Evolutionary conservation across 1,140 invertebrate genomes (phyloP), one percentile per base, ranked within the genome.

Genomic region (Brachionus rotundiformis): DNA sequence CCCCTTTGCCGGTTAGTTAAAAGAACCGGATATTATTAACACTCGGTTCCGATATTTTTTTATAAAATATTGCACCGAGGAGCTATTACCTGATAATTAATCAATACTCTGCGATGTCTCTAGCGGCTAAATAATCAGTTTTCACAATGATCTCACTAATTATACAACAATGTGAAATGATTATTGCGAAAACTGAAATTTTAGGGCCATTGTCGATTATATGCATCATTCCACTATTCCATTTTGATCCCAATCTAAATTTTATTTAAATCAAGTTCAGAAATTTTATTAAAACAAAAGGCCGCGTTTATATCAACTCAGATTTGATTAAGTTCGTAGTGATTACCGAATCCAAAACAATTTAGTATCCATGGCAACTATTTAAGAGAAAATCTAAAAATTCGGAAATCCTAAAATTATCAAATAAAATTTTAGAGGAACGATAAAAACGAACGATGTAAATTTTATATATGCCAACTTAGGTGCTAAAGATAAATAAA

Each of bases 81-180:
- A 29, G 61, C n/a, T 29, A 29, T 4, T 54, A 54, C 47, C 47
- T 54, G 47, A 8, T 16, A 54, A 54, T 54, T 54, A 54, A 54
- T 54, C 47, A 54, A 54, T 54, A 54, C 47, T 54, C 47, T 54
- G 47, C 47, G 61, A 63, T 63, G 63, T 33, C 13, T 39, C 6
- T 31, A n/a, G 33, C 29, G 68, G 19, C 23, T 44, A 73, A 71
- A 73, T 25, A 44, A 44, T 73, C 76, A 79, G 76, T 79, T 79
- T 79, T 79, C 76, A 79, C 76, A 79, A 79, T 79, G 76, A 79
- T 79, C 76, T 79, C 76, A 79, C 76, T 59, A 79, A 36, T 77
- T 77, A 33, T 25, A 16, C 27, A 59, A 23, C 76, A 41, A 79
- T 79, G 76, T 59, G 76, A 79, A 27, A 31, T 39, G 76, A 79